These are phyloP conservation scores for Phengaris arion DNA, from an alignment of 2,888 invertebrate genomes.

Conservation along the genomic window DNA sequence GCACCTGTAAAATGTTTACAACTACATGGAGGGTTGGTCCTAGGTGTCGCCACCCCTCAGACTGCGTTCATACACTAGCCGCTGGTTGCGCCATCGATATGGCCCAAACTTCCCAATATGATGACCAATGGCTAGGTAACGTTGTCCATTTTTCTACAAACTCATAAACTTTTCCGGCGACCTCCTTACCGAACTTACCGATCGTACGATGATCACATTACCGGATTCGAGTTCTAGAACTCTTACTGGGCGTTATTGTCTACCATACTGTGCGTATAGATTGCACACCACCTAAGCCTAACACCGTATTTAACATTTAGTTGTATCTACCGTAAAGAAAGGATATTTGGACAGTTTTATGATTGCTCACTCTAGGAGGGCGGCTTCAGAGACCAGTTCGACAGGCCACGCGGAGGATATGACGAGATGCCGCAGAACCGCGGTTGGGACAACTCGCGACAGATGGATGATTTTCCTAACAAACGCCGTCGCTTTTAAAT, in stretches of 20 bases:
- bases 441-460: constrained; percentile 78
- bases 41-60: not conserved
- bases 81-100: not conserved
- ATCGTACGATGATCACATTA: not conserved
- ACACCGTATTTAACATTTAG: constrained; percentile 3
- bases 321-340: constrained; percentile 38
- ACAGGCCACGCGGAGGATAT: constrained; percentile 70
- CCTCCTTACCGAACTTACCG: constrained; percentile 16
- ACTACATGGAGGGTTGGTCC: too few species aligned
- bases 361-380: constrained; percentile 76
- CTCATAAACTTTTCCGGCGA: constrained; percentile 24
- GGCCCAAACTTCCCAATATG: not conserved
- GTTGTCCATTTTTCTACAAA: not conserved
- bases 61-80: not conserved
- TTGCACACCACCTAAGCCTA: not conserved
- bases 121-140: not conserved
- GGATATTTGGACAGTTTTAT: constrained; percentile 71
- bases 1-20: not conserved
- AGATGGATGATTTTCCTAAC: constrained; percentile 82
- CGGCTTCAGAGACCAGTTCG: constrained; percentile 78
- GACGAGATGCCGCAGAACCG: constrained; percentile 76
- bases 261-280: not conserved
- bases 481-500: constrained; percentile 82
- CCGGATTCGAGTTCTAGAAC: not conserved
- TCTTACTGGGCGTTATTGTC: not conserved